phyloP scores from a whole-genome alignment of 2,888 invertebrate genomes.

The Andrena praecox region DNA sequence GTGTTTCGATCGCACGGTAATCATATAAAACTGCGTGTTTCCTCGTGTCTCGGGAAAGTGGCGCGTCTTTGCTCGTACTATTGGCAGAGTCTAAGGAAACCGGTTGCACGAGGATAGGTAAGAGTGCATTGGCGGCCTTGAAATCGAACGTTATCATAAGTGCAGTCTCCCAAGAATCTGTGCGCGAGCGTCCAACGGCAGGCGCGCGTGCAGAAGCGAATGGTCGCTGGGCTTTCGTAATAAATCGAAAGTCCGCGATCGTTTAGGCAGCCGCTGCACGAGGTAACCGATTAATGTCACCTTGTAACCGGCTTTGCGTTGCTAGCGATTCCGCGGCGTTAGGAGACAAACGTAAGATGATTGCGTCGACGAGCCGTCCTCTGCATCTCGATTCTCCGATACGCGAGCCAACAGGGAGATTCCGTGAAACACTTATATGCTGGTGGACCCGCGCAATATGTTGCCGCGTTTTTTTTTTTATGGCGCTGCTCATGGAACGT shows the following conservation, averaged over 20 bases:
- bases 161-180: constrained; percentile 38
- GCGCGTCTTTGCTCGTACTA: constrained; percentile 36
- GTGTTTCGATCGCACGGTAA: neutral
- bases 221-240: constrained; percentile 71
- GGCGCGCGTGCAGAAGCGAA: constrained; percentile 23
- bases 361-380: neutral
- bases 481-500: neutral
- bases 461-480: neutral
- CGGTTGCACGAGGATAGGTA: constrained; percentile 73
- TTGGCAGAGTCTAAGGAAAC: constrained; percentile 65
- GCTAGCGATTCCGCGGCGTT: neutral
- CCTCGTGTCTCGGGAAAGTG: constrained; percentile 3
- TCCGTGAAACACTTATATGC: neutral
- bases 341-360: neutral
- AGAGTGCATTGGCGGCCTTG: constrained; percentile 72
- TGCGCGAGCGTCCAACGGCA: constrained; percentile 11
- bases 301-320: constrained; percentile 42
- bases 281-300: constrained; percentile 50
- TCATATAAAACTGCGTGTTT: neutral
- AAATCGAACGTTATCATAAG: constrained; percentile 70
- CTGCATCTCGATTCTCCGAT: neutral
- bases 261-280: constrained; percentile 49
- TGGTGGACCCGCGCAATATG: neutral
- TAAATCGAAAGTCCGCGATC: constrained; percentile 78
- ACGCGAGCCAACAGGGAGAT: neutral